Base-by-base conservation (phyloP, 2,888 invertebrate species). In the Neoaliturus tenellus region DNA sequence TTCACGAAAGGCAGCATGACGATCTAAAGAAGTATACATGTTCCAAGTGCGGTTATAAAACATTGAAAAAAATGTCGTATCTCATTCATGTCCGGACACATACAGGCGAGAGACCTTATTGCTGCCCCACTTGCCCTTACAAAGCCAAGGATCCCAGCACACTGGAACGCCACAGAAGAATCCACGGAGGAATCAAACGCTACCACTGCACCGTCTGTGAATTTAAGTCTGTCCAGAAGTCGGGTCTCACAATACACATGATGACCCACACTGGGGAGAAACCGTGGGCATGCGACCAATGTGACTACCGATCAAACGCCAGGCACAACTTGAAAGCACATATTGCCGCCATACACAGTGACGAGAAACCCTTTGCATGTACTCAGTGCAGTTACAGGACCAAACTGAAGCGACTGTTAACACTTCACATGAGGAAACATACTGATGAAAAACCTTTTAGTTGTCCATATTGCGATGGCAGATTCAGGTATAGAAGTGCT, bases 11-110 rank as follows among this genome's bases (percentile, higher is more conserved):
- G 75, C 28, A 39, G 25, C 75, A 75, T 23, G 75, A 75, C 17
- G 75, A 75, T 75, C 41, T 48, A 23, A 75, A 75, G 28, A 75
- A 75, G 35, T 75, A 44, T 17, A 8, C 20, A n/a, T 75, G 75
- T 48, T 20, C 75, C n/a, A 75, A 75, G 25, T 75, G 75, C 25
- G 44, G 44, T 14, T 75, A 75, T 75, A 75, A 75, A 44, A 75
- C 75, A 0, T 14, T 75, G 28, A 75, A 48, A 23, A 75, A 75
- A 35, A 75, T 75, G 75, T 75, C 75, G n/a, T 75, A 44, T 17
- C 23, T 75, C 23, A 75, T 41, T 8, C 75, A 75, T 23, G 44
- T 14, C 20, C 23, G 75, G 20, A 75, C 48, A 3, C 75, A 75
- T 28, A 75, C 75, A 28, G 75, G 75, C 0, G 75, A 75, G 17